Evolutionary conservation across 2,113 vertebrate genomes (phyloP).

Genomic region (Reinhardtius hippoglossoides): DNA sequence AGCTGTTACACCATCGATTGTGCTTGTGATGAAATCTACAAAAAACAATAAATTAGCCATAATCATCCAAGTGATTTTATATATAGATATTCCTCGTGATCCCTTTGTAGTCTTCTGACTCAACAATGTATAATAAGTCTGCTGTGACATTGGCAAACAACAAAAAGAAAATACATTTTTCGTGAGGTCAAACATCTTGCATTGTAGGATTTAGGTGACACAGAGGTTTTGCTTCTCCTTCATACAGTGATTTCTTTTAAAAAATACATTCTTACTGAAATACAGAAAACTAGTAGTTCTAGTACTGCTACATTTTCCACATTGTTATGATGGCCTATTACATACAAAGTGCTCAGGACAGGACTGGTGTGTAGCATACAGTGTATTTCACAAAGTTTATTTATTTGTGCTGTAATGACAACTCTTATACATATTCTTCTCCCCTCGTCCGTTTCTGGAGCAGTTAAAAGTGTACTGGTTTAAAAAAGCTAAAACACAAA

Average conservation of each 20-base stretch:
- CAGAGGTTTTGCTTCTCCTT: constrained; percentile 35
- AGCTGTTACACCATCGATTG: constrained; percentile 10
- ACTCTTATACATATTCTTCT: constrained; percentile 51
- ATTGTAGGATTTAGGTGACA: constrained; percentile 29
- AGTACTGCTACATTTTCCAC: constrained; percentile 77
- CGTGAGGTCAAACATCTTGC: constrained; percentile 25
- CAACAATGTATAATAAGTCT: constrained; percentile 9
- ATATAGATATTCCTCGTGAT: constrained; percentile 3
- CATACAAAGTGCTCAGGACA: constrained; percentile 82
- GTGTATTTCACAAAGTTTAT: constrained; percentile 69
- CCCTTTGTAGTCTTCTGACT: constrained; percentile 52
- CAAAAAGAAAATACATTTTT: constrained; percentile 36
- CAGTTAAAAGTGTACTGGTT: constrained; percentile 37
- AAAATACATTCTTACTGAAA: constrained; percentile 79
- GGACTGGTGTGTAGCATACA: constrained; percentile 70
- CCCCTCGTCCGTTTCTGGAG: constrained; percentile 34
- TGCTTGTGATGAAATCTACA: neutral
- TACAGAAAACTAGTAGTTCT: constrained; percentile 51
- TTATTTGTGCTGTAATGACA: constrained; percentile 73
- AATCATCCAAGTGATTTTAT: constrained; percentile 1
- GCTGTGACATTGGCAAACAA: constrained; percentile 33
- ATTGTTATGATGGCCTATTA: constrained; percentile 70
- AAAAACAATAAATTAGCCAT: neutral
- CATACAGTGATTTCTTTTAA: constrained; percentile 52
- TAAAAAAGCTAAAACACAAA: constrained; percentile 20